Conservation (phyloP, 2,888 invertebrate species). For the Pandemis cinnamomeana region DNA sequence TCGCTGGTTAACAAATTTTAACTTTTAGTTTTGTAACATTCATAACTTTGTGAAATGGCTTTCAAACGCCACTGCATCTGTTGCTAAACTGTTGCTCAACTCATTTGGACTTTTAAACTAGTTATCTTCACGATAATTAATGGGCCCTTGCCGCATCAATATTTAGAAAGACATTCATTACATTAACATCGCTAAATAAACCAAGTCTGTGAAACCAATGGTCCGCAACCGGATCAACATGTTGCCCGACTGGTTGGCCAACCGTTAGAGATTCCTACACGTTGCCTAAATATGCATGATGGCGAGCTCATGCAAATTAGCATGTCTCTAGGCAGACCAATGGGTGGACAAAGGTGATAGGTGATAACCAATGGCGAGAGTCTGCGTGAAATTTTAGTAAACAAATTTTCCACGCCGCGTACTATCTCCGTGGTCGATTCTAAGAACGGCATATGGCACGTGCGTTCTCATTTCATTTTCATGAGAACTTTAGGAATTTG, state of each 20-base stretch:
- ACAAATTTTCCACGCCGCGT: neutral
- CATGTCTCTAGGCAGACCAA: conserved; percentile 63
- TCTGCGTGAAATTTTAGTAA: conserved; percentile 24
- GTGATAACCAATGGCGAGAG: conserved; percentile 43
- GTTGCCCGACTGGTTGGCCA: conserved; percentile 52
- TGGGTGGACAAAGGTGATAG: conserved; percentile 48
- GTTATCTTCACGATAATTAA: neutral
- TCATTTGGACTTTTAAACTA: neutral
- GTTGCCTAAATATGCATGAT: conserved; percentile 70
- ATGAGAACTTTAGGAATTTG: neutral
- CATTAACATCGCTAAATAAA: conserved; percentile 37
- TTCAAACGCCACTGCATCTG: neutral
- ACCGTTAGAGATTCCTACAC: conserved; percentile 74
- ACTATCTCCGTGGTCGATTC: neutral
- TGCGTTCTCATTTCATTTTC: neutral
- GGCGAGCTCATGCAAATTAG: conserved; percentile 71
- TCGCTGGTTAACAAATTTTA: neutral
- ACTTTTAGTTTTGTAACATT: conserved; percentile 1
- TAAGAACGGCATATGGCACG: neutral
- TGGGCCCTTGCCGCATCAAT: conserved; percentile 13
- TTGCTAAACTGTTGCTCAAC: neutral
- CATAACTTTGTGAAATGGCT: neutral
- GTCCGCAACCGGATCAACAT: conserved; percentile 38
- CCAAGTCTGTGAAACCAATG: conserved; percentile 25
- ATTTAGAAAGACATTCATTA: conserved; percentile 34